Evolutionary conservation across 2,113 vertebrate species (phyloP).

Genomic region (Hipposideros armiger): DNA sequence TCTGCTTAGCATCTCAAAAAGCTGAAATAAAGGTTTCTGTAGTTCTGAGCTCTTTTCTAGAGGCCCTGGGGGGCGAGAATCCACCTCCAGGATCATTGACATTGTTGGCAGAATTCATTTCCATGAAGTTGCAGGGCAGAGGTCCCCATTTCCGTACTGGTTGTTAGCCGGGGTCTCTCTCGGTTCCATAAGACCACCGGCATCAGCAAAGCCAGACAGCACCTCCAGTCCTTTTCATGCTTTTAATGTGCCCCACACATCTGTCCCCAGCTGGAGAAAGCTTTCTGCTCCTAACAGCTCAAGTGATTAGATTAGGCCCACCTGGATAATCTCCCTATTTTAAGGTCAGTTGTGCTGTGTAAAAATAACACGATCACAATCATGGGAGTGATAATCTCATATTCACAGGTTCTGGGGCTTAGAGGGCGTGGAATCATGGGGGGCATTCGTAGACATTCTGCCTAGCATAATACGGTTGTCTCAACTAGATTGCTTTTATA

Average conservation of each 20-base stretch:
- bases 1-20: background rate
- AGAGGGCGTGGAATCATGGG: background rate
- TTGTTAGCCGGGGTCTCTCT: background rate
- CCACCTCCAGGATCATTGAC: background rate
- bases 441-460: conserved; percentile 16
- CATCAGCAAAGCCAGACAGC: background rate
- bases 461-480: background rate
- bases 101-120: conserved; percentile 9
- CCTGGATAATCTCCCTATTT: background rate
- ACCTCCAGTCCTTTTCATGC: background rate
- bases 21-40: background rate
- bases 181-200: background rate
- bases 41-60: background rate
- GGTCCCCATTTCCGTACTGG: background rate
- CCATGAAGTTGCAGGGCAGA: background rate
- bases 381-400: background rate
- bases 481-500: conserved; percentile 45
- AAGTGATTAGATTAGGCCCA: background rate
- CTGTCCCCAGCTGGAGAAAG: background rate
- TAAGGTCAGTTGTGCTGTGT: background rate
- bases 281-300: background rate
- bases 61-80: background rate
- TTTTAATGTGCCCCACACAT: background rate
- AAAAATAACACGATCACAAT: background rate
- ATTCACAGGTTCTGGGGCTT: conserved; percentile 5